Evolutionary conservation across 1,140 invertebrate genomes (phyloP).

Genomic region (Rhynchophorus ferrugineus): DNA sequence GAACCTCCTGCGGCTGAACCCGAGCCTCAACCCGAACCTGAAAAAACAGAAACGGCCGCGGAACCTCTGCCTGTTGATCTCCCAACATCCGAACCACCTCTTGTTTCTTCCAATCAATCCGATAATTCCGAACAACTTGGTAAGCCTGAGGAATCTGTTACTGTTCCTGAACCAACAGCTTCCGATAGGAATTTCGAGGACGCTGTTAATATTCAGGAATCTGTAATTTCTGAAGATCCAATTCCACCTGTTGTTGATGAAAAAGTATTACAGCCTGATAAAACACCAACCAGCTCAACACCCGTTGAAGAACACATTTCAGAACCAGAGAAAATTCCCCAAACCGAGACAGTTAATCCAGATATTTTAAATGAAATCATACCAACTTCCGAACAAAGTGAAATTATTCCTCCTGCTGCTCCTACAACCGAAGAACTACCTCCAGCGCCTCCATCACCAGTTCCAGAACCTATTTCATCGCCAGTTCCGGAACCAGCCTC

Average conservation of each 20-base stretch:
- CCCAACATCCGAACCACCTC: background rate
- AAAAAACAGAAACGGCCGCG: too few species aligned
- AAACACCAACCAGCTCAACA: background rate
- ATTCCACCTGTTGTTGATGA: background rate
- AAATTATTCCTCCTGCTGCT: background rate
- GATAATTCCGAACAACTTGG: too few species aligned
- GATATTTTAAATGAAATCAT: slow-evolving; percentile 1
- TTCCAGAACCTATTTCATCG: slow-evolving; percentile 7
- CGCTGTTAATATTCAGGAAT: background rate
- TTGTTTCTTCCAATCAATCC: too few species aligned
- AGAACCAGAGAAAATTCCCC: background rate
- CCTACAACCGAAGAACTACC: slow-evolving; percentile 17
- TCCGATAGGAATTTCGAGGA: too few species aligned
- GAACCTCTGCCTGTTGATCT: background rate
- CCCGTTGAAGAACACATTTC: background rate
- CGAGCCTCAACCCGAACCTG: too few species aligned
- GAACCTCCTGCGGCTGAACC: slow-evolving; percentile 16
- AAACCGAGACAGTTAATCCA: too few species aligned
- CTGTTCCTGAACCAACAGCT: slow-evolving; percentile 2
- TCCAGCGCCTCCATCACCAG: slow-evolving; percentile 16
- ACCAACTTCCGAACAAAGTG: background rate
- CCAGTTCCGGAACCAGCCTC: slow-evolving; percentile 18
- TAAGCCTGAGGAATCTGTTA: background rate
- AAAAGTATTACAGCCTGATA: too few species aligned
- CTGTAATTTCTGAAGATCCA: background rate